Conservation (phyloP, 2,888 invertebrate genomes). For the Melanostoma mellinum region DNA sequence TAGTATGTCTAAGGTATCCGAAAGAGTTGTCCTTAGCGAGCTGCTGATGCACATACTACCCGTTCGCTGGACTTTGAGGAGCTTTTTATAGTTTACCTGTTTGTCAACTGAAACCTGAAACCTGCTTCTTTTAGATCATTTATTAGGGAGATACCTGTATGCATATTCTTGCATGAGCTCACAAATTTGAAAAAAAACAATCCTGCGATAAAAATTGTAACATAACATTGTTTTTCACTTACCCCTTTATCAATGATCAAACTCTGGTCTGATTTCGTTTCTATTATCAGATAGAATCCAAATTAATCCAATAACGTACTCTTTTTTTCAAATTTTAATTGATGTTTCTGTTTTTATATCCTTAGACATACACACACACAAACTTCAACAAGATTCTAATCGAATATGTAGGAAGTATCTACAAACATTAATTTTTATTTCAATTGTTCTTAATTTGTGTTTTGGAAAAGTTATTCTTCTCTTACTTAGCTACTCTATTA, state of each 20-base stretch:
- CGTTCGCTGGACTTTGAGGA: no score
- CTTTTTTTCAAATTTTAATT: slow-evolving; percentile 20
- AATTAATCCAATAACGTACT: slow-evolving; percentile 13
- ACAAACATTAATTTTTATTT: slow-evolving; percentile 30
- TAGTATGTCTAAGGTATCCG: no score
- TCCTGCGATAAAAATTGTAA: no score
- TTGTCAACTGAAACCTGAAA: no score
- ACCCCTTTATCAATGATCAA: slow-evolving; percentile 34
- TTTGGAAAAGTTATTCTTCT: slow-evolving; percentile 5
- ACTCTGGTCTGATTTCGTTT: slow-evolving; percentile 44
- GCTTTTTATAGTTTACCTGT: no score
- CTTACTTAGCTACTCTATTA: slow-evolving; percentile 4
- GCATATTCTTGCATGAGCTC: no score
- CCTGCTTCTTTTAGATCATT: no score
- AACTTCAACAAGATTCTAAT: slow-evolving; percentile 6
- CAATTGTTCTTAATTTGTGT: slow-evolving; percentile 15
- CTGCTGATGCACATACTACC: no score
- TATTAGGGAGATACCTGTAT: no score
- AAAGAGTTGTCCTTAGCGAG: no score
- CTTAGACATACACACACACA: slow-evolving; percentile 31
- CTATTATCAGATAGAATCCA: slow-evolving; percentile 13
- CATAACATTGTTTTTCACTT: slow-evolving; percentile 14
- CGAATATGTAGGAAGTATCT: slow-evolving; percentile 38
- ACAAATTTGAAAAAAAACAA: no score
- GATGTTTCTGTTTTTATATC: slow-evolving; percentile 41